Conservation (phyloP, 92 coral and sea anemone species). For the Phymanthus crucifer region DNA sequence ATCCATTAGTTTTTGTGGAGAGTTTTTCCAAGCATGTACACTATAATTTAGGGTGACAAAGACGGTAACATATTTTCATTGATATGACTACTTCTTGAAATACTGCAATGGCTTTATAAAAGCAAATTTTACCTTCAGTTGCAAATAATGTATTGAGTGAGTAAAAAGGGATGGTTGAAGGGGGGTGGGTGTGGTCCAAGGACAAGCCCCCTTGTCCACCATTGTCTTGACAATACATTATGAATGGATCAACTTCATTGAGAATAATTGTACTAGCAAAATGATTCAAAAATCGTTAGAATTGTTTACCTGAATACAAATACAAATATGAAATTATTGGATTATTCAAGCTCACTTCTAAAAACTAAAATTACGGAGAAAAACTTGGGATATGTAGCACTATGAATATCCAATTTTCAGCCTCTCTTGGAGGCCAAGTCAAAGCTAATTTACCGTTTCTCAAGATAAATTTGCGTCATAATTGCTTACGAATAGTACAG, state of each 20-base stretch:
- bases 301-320: no score
- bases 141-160: neutral
- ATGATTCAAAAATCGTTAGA: no score
- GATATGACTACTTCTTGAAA: neutral
- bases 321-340: no score
- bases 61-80: neutral
- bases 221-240: no score
- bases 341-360: no score
- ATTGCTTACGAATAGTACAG: neutral
- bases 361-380: no score
- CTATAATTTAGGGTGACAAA: neutral
- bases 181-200: no score
- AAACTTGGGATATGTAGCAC: no score
- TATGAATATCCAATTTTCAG: no score
- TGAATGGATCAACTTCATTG: no score
- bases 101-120: constrained; percentile 11
- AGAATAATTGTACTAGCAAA: no score
- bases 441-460: neutral
- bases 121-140: neutral
- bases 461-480: neutral
- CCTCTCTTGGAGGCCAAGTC: neutral
- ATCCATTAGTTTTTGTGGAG: neutral
- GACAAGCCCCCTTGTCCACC: no score
- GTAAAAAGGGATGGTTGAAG: neutral
- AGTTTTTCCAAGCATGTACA: neutral